Conservation (phyloP, 30 jellyfish, hydroid and myxozoan species). For the Cassiopea xamachana region DNA sequence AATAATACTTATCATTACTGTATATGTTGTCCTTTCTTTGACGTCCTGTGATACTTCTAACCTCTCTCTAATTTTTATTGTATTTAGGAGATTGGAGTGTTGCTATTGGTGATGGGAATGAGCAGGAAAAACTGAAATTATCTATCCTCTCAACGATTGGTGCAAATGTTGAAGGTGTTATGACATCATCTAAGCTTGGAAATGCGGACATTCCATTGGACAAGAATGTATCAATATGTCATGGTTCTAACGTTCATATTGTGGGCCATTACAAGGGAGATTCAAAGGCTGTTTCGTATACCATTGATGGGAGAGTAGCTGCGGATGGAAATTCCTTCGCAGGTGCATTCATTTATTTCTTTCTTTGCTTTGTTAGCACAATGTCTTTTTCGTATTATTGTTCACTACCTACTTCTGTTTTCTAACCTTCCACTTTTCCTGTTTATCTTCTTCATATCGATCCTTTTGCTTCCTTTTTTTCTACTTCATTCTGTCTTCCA, state of each 20-base stretch:
- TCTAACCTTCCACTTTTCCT: neutral
- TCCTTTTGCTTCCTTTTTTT: neutral
- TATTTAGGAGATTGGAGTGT: conserved; percentile 53
- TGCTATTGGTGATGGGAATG: conserved; percentile 9
- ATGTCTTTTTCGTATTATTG: neutral
- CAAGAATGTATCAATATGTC: conserved; percentile 38
- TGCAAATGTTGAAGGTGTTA: conserved; percentile 55
- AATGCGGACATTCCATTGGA: conserved; percentile 43
- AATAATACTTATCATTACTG: too few species aligned
- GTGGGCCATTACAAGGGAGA: conserved; percentile 50
- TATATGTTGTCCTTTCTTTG: too few species aligned
- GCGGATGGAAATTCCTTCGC: conserved; percentile 55
- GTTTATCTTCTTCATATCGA: neutral
- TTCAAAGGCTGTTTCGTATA: neutral
- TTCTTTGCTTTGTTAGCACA: neutral
- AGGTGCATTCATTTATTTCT: conserved; percentile 11
- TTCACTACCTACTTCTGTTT: neutral
- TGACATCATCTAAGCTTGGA: conserved; percentile 37
- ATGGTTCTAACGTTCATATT: conserved; percentile 52
- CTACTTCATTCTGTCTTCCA: neutral
- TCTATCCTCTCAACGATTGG: conserved; percentile 41
- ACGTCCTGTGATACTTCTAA: too few species aligned
- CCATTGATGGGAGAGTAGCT: conserved; percentile 33
- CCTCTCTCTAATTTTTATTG: neutral
- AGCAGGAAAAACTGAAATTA: conserved; percentile 20